A percentile compares a stretch with the other conserved stretches of the same genome.
phyloP scores from a whole-genome alignment of 2,797 vertebrate genomes.

The Enteromius fasciolatus region DNA sequence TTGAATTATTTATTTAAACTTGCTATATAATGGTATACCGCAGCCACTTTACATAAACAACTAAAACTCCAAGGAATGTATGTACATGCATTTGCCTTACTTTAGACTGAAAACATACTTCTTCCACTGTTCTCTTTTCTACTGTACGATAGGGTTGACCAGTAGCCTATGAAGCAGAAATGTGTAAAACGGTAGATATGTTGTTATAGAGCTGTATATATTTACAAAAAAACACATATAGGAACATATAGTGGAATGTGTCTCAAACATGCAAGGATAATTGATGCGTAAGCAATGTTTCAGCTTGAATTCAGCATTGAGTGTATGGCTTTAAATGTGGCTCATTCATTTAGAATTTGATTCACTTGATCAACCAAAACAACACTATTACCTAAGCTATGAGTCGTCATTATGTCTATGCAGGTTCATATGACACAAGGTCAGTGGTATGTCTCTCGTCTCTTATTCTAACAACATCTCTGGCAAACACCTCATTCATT shows the following conservation, averaged over 20 bases:
- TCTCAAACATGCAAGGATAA: background rate
- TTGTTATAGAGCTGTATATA: no score
- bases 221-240: no score
- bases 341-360: background rate
- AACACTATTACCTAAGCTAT: background rate
- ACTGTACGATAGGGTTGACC: background rate
- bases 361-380: background rate
- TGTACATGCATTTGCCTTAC: background rate
- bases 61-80: slow-evolving; percentile 74
- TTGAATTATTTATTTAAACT: slow-evolving; percentile 65
- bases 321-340: background rate
- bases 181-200: background rate
- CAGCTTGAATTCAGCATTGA: background rate
- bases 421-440: background rate
- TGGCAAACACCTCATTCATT: background rate
- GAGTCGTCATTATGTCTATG: background rate
- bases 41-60: slow-evolving; percentile 64
- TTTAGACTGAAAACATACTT: background rate
- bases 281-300: background rate
- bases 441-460: background rate
- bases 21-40: slow-evolving; percentile 53
- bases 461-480: slow-evolving; percentile 9
- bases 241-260: no score
- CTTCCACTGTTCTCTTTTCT: background rate
- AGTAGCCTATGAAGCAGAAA: background rate